A percentile compares a stretch with the other conserved stretches of the same genome.
Evolutionary conservation across 2,113 vertebrate species (phyloP).

Genomic region (Lophotis ruficrista): DNA sequence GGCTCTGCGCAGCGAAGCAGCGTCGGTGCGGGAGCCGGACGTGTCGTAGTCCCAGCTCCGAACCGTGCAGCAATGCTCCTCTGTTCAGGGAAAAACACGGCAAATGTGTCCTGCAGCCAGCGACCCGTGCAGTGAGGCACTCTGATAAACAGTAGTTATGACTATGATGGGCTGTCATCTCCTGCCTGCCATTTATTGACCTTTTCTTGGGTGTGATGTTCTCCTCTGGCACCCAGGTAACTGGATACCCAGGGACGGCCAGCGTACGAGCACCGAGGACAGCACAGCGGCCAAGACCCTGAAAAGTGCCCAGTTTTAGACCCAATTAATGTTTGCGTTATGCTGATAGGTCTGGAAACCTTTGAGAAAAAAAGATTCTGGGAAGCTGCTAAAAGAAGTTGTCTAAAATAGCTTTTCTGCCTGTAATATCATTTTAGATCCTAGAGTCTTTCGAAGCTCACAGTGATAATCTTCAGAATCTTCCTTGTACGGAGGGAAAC

Average conservation of each 20-base stretch:
- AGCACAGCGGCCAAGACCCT: background rate
- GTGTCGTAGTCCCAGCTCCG: rapidly evolving
- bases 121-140: background rate
- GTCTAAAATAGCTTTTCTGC: background rate
- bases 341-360: background rate
- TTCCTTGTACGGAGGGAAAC: background rate
- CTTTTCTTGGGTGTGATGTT: background rate
- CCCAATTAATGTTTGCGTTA: background rate
- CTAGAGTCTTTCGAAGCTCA: background rate
- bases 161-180: background rate
- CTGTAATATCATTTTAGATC: background rate
- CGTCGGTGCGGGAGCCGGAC: background rate
- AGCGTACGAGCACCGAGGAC: background rate
- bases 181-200: background rate
- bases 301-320: background rate
- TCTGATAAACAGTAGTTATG: background rate
- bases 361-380: background rate
- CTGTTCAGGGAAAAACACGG: background rate
- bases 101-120: background rate
- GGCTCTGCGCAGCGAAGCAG: background rate
- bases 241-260: background rate
- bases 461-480: background rate
- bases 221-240: background rate
- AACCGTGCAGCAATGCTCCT: rapidly evolving
- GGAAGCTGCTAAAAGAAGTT: background rate